These are phyloP conservation scores for Dendrolimus pini DNA, from an alignment of 2,888 invertebrate species.

Conservation along the genomic window DNA sequence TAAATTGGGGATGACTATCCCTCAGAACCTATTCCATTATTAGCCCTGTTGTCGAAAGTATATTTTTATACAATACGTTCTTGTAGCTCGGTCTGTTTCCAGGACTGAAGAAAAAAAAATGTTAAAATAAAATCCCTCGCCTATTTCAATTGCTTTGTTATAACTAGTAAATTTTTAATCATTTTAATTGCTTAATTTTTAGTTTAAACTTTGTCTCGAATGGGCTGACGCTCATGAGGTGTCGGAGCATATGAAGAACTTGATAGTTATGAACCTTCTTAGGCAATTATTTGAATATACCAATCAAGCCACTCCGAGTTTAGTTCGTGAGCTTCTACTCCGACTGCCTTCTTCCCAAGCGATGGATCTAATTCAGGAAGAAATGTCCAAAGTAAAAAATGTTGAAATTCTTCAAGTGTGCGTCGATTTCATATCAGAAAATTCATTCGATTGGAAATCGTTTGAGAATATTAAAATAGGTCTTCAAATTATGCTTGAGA, in stretches of 20 bases:
- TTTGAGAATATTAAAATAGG: conserved; percentile 81
- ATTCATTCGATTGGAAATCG: conserved; percentile 61
- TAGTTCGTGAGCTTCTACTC: conserved; percentile 74
- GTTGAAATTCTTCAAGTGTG: conserved; percentile 80
- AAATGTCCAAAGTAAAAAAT: conserved; percentile 79
- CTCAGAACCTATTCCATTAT: too few species aligned
- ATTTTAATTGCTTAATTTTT: conserved; percentile 25
- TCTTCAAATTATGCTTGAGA: conserved; percentile 80
- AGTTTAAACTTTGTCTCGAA: conserved; percentile 81
- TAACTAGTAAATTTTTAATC: not conserved
- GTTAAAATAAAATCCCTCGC: too few species aligned
- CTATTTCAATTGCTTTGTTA: too few species aligned
- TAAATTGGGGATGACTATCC: too few species aligned
- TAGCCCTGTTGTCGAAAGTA: too few species aligned
- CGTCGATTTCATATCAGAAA: conserved; percentile 76
- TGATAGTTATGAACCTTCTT: conserved; percentile 72
- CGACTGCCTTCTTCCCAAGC: conserved; percentile 77
- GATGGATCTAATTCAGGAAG: conserved; percentile 78
- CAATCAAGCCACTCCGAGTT: conserved; percentile 51
- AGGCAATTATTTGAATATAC: conserved; percentile 75
- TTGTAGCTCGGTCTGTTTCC: too few species aligned
- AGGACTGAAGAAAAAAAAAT: too few species aligned
- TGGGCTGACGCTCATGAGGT: conserved; percentile 82
- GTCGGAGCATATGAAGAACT: conserved; percentile 71
- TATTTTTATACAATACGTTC: too few species aligned